Evolutionary conservation across 2,888 invertebrate species (phyloP), one percentile per base, ranked within the genome.

Genomic region (Drosophila lacicola): DNA sequence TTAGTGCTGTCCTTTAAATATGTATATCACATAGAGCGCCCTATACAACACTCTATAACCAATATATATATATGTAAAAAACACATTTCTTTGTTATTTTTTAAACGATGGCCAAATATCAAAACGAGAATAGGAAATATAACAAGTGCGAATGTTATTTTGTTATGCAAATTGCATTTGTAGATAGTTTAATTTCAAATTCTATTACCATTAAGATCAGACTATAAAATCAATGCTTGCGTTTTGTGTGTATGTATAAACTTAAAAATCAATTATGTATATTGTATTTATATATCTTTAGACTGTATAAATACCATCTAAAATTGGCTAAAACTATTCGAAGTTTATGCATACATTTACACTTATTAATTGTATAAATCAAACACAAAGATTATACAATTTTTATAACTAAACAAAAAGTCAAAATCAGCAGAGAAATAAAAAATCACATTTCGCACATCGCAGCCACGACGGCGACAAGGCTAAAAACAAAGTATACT

Each of bases 191-290:
- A 82, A 84, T 82, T 88, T 70, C 61, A 87, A 78, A 71, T 88
- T 82, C 82, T 82, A 82, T 76, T 85, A 77, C 80, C 80, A 82
- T 74, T 70, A 72, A 78, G 83, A 70, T 88, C 82, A 83, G 82
- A 85, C 82, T 88, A 82, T 85, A 67, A 75, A 70, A 85, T 85
- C 80, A 82, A 86, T 86, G 74, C 77, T 77, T 70, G 54, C 49
- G 60, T 73, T 54, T 44, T 57, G 47, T 74, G 51, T 68, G 49
- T 75, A 70, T 62, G 34, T 70, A 33, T 66, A 70, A 64, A 76
- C 77, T 77, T 85, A 88, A 51, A 66, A 53, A 51, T 67, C 60
- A 70, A 63, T 64, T 78, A 70, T 49, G 37, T 60, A 57, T 74
- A 61, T 61, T 64, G 46, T 71, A 60, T 69, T 42, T 73, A 69